Percentiles rank a stretch among this genome's conserved stretches.
Conservation (phyloP, 2,797 vertebrate species). For the Pogoniulus pusillus region DNA sequence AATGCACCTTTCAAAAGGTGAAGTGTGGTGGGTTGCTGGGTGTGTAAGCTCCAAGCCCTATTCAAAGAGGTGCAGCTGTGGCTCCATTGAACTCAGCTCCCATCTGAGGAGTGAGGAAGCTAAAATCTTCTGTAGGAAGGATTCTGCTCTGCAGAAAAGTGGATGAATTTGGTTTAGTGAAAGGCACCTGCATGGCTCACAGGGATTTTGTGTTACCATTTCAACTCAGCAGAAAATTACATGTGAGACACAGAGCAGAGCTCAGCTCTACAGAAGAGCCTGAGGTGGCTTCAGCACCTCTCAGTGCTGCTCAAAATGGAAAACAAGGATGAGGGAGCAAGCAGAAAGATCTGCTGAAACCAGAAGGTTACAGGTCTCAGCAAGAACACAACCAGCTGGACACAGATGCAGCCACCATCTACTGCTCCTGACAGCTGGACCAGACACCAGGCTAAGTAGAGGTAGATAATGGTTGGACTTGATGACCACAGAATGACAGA, state of each 20-base stretch:
- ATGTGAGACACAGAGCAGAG: not conserved
- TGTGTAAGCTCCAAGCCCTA: fast-evolving
- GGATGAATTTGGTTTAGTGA: not conserved
- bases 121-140: not conserved
- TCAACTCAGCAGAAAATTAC: not conserved
- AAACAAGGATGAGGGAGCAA: not conserved
- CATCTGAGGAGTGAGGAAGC: fast-evolving
- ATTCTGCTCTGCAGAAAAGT: not conserved
- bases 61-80: not conserved
- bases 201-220: not conserved
- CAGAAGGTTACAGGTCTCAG: no score
- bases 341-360: not conserved
- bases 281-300: not conserved
- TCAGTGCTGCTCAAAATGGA: not conserved
- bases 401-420: fast-evolving
- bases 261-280: not conserved
- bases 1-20: not conserved
- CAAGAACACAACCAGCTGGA: no score
- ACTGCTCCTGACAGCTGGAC: not conserved
- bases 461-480: no score
- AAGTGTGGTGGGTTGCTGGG: not conserved
- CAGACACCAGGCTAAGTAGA: no score
- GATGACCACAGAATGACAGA: no score
- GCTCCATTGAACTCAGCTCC: not conserved
- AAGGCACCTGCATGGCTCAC: not conserved